Conservation (phyloP, 2,888 invertebrate species). For the Agelastica alni region DNA sequence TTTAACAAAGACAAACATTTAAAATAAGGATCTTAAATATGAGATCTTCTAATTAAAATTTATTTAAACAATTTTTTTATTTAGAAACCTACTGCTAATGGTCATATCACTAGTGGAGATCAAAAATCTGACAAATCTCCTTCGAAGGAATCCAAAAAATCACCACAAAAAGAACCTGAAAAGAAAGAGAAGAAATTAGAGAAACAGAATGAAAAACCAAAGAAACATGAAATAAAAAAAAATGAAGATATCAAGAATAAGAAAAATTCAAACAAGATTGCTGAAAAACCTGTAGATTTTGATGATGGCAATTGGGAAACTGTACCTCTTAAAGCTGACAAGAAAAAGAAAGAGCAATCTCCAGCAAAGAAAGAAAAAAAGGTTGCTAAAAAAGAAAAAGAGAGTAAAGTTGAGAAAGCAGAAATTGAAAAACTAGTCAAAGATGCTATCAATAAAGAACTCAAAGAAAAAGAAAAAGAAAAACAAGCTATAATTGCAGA, state of each 20-base stretch:
- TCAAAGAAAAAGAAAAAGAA: conserved; percentile 51
- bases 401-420: conserved; percentile 52
- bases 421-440: conserved; percentile 59
- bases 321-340: conserved; percentile 71
- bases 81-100: conserved; percentile 68
- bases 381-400: conserved; percentile 50
- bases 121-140: conserved; percentile 62
- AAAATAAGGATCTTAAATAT: too few species aligned
- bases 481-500: too few species aligned
- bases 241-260: conserved; percentile 50
- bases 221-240: conserved; percentile 45
- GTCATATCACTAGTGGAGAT: conserved; percentile 61
- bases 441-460: conserved; percentile 59
- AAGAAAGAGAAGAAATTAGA: conserved; percentile 58
- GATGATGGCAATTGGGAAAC: conserved; percentile 79
- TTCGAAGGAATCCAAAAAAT: conserved; percentile 59
- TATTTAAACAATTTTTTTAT: too few species aligned
- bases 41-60: too few species aligned
- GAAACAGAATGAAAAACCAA: conserved; percentile 62
- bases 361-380: conserved; percentile 53
- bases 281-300: conserved; percentile 72
- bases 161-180: conserved; percentile 59
- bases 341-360: conserved; percentile 67
- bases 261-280: conserved; percentile 58
- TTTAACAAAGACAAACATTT: too few species aligned